phyloP scores from a whole-genome alignment of 2,888 invertebrate genomes.

The Blastobasis lacticolella region DNA sequence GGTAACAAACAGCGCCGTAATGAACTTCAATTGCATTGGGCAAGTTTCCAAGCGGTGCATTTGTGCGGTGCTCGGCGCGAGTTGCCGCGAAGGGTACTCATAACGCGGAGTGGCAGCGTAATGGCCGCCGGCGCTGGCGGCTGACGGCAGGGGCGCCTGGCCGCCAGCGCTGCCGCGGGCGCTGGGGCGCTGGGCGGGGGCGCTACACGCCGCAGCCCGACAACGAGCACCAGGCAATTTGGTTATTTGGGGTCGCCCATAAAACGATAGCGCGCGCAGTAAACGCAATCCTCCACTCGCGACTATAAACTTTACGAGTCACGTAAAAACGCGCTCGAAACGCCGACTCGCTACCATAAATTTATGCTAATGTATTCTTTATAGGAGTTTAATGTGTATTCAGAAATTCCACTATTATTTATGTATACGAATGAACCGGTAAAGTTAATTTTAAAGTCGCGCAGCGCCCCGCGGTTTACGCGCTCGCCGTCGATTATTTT shows the following conservation, averaged over 20 bases:
- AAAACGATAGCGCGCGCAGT: constrained; percentile 71
- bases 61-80: constrained; percentile 30
- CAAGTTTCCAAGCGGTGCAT: constrained; percentile 49
- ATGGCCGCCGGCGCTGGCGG: constrained; percentile 19
- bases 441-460: constrained; percentile 73
- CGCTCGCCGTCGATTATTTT: constrained; percentile 50
- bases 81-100: constrained; percentile 39
- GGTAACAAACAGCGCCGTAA: constrained; percentile 42
- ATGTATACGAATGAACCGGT: constrained; percentile 73
- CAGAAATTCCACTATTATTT: constrained; percentile 73
- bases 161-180: constrained; percentile 5
- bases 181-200: constrained; percentile 10
- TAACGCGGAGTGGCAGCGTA: constrained; percentile 31
- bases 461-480: constrained; percentile 56
- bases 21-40: constrained; percentile 50
- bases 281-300: constrained; percentile 74
- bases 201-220: constrained; percentile 29
- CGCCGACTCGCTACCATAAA: constrained; percentile 72
- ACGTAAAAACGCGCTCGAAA: constrained; percentile 73
- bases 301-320: constrained; percentile 74
- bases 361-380: constrained; percentile 76
- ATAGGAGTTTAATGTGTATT: constrained; percentile 75
- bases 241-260: constrained; percentile 72
- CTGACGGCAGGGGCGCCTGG: constrained; percentile 1
- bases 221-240: constrained; percentile 61